Base-by-base conservation (phyloP, 2,797 vertebrate species). In the Atherinosoma microstoma region DNA sequence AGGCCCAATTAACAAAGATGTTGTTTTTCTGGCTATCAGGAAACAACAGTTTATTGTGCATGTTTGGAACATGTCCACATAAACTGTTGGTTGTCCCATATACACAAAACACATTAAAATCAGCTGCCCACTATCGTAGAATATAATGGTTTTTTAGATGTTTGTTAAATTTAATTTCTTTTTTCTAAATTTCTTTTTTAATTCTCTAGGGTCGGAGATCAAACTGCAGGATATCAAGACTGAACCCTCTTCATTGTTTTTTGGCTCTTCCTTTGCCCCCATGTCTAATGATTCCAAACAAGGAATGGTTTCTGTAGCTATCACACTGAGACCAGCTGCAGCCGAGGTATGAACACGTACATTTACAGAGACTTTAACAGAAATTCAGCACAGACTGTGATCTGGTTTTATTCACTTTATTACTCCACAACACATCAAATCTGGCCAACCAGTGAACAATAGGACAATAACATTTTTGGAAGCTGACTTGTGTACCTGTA, bases 241-340 rank as follows among this genome's bases (percentile, higher is more conserved):
- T 3, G 98, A 99, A 83, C 96, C 96, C 0, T 83, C 94, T 42
- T 87, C 91, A 0, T 84, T 96, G 87, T 97, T 98, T 87, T 98
- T 98, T 67, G 93, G 96, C 20, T 94, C 96, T 53, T 94, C 96
- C 58, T 96, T 97, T 75, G 95, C 95, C 68, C 87, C 95, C 4
- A 85, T 95, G 56, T 93, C 95, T 40, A 96, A 96, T 42, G 96
- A 96, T 70, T 95, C 97, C 76, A 96, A 97, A 92, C 95, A 96
- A 66, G 97, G 97, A 22, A 94, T 99, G 70, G 98, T 99, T 78
- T 99, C 98, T 90, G 97, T 99, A 81, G 97, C 98, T 42, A 98
- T 99, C 91, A 99, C 97, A 16, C 91, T 99, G 86, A 97, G 98
- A 87, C 98, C 98, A 61, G 94, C 96, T 60, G 98, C 98, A 84